Conservation (phyloP, 2,888 invertebrate species). For the Theodoxus fluviatilis region DNA sequence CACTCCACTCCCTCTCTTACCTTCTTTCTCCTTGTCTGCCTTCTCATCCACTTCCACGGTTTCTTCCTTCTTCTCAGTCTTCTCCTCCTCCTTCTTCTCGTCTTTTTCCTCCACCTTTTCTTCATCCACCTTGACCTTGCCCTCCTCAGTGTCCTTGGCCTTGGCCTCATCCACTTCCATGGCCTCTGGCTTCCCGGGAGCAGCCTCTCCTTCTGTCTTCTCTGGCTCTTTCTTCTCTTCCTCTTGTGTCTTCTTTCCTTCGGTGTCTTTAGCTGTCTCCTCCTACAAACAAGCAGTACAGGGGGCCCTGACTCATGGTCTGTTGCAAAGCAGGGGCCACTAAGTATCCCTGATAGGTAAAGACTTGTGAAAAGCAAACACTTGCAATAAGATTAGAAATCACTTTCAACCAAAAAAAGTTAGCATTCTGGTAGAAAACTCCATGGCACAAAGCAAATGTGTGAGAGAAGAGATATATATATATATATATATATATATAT, state of each 20-base stretch:
- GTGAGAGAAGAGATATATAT: too few relatives aligned
- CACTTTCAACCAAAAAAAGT: too few relatives aligned
- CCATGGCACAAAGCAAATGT: too few relatives aligned
- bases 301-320: too few relatives aligned
- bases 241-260: conserved; percentile 22
- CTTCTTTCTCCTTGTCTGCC: conserved; percentile 41
- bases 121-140: conserved; percentile 21
- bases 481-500: too few relatives aligned
- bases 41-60: conserved; percentile 42
- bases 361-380: too few relatives aligned
- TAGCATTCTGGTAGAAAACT: too few relatives aligned
- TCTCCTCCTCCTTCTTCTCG: conserved; percentile 23
- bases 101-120: conserved; percentile 27
- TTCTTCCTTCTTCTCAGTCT: conserved; percentile 31
- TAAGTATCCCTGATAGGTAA: too few relatives aligned
- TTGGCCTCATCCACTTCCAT: conserved; percentile 22
- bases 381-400: too few relatives aligned
- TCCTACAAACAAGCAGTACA: too few relatives aligned
- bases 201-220: not conserved
- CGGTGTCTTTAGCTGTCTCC: conserved; percentile 22
- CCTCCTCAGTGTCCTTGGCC: not conserved
- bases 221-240: conserved; percentile 19
- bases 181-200: not conserved
- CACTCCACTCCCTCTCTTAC: conserved; percentile 1
- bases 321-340: too few relatives aligned